Conservation (phyloP, 2,888 invertebrate species). For the Himalopsyche japonica region DNA sequence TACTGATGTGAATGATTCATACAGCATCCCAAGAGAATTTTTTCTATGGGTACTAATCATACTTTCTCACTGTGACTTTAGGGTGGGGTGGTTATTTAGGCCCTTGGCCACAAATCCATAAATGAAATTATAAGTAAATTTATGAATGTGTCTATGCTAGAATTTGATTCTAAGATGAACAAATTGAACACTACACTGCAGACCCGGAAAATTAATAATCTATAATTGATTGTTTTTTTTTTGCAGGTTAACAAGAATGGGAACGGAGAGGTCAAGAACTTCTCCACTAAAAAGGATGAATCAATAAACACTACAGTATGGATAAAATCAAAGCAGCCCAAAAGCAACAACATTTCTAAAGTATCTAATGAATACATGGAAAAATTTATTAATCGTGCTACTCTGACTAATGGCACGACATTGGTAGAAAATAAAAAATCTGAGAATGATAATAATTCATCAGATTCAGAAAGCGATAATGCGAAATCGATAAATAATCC, state of each 20-base stretch:
- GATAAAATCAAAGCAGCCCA: constrained; percentile 49
- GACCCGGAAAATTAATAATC: too few relatives aligned
- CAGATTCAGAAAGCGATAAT: constrained; percentile 47
- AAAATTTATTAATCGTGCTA: constrained; percentile 52
- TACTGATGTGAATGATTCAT: too few relatives aligned
- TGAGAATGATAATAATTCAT: not conserved
- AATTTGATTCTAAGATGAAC: too few relatives aligned
- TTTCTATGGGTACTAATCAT: too few relatives aligned
- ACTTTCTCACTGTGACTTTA: too few relatives aligned
- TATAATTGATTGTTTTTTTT: not conserved
- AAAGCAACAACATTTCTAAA: not conserved
- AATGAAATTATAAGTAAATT: too few relatives aligned
- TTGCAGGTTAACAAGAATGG: constrained; percentile 42
- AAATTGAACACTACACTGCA: too few relatives aligned
- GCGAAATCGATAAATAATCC: constrained; percentile 40
- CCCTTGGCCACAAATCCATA: too few relatives aligned
- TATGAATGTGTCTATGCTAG: too few relatives aligned
- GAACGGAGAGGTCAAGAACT: constrained; percentile 41
- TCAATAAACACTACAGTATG: constrained; percentile 44
- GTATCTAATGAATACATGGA: constrained; percentile 45
- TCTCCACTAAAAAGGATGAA: constrained; percentile 11
- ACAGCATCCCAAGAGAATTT: too few relatives aligned
- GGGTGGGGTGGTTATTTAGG: too few relatives aligned
- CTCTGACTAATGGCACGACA: constrained; percentile 48
- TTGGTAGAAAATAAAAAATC: not conserved